Evolutionary conservation across 1,140 invertebrate species (phyloP), one percentile per base, ranked within the genome.

Genomic region (Vollenhovia emeryi): DNA sequence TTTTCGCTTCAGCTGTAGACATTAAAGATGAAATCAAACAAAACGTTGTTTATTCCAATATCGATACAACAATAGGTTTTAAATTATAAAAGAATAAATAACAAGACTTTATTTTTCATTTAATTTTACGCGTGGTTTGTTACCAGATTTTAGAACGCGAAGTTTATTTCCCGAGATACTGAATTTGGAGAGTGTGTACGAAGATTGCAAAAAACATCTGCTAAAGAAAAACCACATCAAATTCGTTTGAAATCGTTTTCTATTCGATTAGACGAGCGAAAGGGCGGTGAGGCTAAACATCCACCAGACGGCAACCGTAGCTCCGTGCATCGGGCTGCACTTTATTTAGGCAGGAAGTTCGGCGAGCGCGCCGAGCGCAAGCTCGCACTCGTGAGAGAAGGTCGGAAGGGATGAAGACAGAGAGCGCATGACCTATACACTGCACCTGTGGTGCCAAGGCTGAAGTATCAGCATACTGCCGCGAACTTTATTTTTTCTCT

Each of bases 321-420:
- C 85, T 79, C 75, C 76, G 64, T 90, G 69, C 76, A 90, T 92
- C 85, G 90, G 91, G 90, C 86, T 86, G 86, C 86, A 91, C 88
- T 93, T 93, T 92, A 91, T 93, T 93, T 92, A 92, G 88, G 88
- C 87, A 86, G 87, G 89, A 92, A 92, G 88, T 93, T 93, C 8
- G 36, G 88, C 11, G 50, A 43, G 24, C 15, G 62, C 62, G 30
- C 36, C 59, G 68, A 90, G 76, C 86, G 36, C 36, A 68, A 79
- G 69, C 84, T 62, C 84, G 76, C 64, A 74, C 71, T 84, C 33
- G 55, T 45, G 66, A 60, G 30, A 13, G 71, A 50, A 62, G 24
- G n/a, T 21, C 13, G 36, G 4, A 21, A 24, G 68, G 21, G 18
- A 57, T 43, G 68, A 71, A 57, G 66, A 45, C 66, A 71, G 27